Conservation (phyloP, 2,113 vertebrate species). For the Perccottus glenii region DNA sequence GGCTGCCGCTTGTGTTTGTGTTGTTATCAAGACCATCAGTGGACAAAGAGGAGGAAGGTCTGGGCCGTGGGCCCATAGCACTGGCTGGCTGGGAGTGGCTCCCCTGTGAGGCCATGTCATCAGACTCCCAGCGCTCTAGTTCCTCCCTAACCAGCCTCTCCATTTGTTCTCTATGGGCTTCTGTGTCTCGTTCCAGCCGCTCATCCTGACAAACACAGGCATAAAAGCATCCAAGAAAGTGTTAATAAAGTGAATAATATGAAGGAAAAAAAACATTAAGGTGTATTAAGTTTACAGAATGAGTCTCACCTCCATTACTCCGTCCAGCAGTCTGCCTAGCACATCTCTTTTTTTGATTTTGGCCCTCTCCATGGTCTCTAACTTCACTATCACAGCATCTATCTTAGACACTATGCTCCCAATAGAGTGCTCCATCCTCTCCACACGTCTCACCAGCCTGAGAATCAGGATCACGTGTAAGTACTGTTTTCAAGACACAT, state of each 20-base stretch:
- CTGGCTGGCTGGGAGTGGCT: conserved; percentile 83
- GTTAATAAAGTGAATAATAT: background rate
- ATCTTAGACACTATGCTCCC: conserved; percentile 99
- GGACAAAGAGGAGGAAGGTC: conserved; percentile 88
- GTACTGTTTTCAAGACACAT: background rate
- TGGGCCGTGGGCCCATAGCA: conserved; percentile 77
- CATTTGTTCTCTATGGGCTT: conserved; percentile 90
- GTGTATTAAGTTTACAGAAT: background rate
- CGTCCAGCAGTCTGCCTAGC: conserved; percentile 88
- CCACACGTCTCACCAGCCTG: conserved; percentile 93
- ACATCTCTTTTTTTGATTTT: conserved; percentile 95
- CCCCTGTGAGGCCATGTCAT: conserved; percentile 86
- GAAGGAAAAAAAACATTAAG: background rate
- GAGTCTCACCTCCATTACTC: conserved; percentile 87
- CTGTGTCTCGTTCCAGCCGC: conserved; percentile 85
- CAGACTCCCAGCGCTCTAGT: conserved; percentile 92
- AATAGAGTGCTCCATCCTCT: conserved; percentile 98
- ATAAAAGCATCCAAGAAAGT: background rate
- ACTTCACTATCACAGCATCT: conserved; percentile 94
- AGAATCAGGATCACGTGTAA: background rate
- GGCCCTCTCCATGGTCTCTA: conserved; percentile 93
- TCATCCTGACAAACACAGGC: conserved; percentile 82
- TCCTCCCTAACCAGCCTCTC: conserved; percentile 92
- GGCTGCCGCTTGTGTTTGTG: conserved; percentile 60
- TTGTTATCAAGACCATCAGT: conserved; percentile 80